Base-by-base conservation (phyloP, 1,140 invertebrate genomes). In the Scaptomyza graminum region DNA sequence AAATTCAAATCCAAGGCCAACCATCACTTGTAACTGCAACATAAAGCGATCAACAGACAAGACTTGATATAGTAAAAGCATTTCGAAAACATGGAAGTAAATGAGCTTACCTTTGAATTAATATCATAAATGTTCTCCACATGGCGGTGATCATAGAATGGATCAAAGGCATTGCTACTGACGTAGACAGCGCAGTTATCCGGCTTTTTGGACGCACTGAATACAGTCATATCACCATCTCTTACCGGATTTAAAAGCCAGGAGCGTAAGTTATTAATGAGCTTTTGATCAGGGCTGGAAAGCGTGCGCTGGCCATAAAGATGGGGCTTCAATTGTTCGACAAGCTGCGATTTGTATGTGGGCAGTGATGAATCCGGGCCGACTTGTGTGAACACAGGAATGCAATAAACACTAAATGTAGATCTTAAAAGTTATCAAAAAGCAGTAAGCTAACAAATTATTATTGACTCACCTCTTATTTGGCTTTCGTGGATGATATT, bases 71-170 rank as follows among this genome's bases (percentile, higher is more conserved):
- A 34, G n/a, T n/a, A n/a, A n/a, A n/a, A n/a, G n/a, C 31, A 34
- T 34, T 34, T 34, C 2, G 2, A 9, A 34, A 34, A 31, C 28
- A 9, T 34, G 5, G 15, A 59, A 22, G 0, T 22, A 15, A 16
- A 11, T 8, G 2, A 39, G 15, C 55, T 50, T 9, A 76, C 67
- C 57, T 43, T 39, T 0, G 28, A 66, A 37, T 72, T 47, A 3
- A 4, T 15, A 7, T 49, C 11, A 13, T 63, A 41, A 15, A 22
- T 34, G 0, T 25, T 34, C 1, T 72, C 54, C 2, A 5, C 11
- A 25, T 9, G 28, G 11, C 49, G 59, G 39, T 75, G 67, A 66
- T 78, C 76, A 28, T 63, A 67, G n/a, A 78, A 12, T 1, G 76
- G 76, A 12, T 72, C 63, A 13, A 54, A 18, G 5, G 46, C 41